Conservation (phyloP, 2,888 invertebrate genomes). For the Lepidocyrtinus sp. region DNA sequence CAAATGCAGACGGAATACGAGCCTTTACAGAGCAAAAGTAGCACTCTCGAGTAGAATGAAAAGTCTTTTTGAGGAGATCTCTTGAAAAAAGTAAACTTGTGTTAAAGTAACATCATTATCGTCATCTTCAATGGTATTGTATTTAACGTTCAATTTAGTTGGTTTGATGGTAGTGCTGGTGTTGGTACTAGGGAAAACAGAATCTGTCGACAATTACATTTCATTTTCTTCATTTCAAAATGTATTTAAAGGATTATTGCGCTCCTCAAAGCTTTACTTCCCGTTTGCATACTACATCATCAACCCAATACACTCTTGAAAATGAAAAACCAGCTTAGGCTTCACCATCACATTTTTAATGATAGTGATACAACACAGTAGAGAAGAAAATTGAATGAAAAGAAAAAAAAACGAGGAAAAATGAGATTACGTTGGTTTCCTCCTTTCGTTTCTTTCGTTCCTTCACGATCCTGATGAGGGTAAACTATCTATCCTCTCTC, state of each 20-base stretch:
- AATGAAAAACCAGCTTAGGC: too few species aligned
- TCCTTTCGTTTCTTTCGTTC: constrained; percentile 24
- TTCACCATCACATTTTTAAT: background rate
- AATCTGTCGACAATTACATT: background rate
- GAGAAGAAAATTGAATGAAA: background rate
- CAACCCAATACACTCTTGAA: background rate
- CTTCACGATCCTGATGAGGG: constrained; percentile 25
- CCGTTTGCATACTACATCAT: background rate
- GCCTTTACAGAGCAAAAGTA: background rate
- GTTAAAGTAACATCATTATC: background rate
- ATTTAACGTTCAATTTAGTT: background rate
- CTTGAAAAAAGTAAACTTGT: background rate
- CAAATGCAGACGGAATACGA: background rate
- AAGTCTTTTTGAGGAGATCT: background rate
- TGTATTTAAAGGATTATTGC: background rate
- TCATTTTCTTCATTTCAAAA: background rate
- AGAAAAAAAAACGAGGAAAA: constrained; percentile 22
- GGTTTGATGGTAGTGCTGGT: background rate
- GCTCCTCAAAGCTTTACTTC: too few species aligned
- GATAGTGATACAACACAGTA: background rate
- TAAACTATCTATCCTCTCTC: too few species aligned
- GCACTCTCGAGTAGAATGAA: background rate
- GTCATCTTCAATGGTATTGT: too few species aligned
- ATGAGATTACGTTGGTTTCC: constrained; percentile 18
- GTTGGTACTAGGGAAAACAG: background rate